phyloP scores from a whole-genome alignment of 2,797 vertebrate genomes.

The Alcedo quadribrachys region DNA sequence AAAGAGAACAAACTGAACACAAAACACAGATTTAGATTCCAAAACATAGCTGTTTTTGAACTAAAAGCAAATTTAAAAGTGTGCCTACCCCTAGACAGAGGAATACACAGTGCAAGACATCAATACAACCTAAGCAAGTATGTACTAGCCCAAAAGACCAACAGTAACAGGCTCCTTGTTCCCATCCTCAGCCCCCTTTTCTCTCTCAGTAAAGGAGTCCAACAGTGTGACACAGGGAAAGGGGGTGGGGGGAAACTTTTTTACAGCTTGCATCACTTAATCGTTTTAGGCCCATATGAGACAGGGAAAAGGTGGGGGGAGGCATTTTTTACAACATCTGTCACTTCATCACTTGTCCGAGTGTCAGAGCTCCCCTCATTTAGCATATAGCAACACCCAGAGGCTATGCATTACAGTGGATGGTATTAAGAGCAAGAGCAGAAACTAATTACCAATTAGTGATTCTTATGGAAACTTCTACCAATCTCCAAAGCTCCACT shows the following conservation, averaged over 20 bases:
- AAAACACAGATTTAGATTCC: not conserved
- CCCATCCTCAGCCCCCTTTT: not conserved
- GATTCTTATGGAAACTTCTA: not conserved
- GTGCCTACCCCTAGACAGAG: not conserved
- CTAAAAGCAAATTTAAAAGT: not conserved
- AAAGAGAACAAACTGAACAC: not conserved
- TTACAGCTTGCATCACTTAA: not conserved
- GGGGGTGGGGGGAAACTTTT: accelerated
- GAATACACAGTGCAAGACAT: accelerated
- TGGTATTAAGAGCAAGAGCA: not conserved
- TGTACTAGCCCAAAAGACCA: not conserved
- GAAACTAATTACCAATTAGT: not conserved
- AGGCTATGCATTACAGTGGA: not conserved
- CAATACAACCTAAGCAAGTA: not conserved
- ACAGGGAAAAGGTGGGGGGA: not conserved
- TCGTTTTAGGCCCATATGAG: not conserved
- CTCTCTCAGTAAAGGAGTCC: not conserved
- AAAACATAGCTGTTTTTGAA: not conserved
- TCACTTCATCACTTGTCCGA: not conserved
- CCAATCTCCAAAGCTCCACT: not conserved
- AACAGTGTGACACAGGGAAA: not conserved
- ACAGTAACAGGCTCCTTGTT: accelerated
- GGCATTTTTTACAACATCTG: not conserved
- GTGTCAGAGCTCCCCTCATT: not conserved
- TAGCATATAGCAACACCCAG: accelerated